Evolutionary conservation across 2,888 invertebrate species (phyloP), one percentile per base, ranked within the genome.

Genomic region (Drosophila pseudotakahashii): DNA sequence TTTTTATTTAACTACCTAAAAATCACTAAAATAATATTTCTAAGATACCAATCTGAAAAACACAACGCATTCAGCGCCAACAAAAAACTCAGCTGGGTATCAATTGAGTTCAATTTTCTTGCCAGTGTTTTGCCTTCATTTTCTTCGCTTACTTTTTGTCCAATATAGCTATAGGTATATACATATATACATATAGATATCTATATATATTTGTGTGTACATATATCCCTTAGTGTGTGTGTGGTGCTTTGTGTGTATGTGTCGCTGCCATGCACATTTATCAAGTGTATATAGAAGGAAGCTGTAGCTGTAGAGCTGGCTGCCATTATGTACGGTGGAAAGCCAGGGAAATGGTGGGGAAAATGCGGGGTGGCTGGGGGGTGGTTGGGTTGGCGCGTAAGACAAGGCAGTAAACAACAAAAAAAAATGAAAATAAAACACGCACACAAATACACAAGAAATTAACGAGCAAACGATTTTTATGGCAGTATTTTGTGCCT

Each of bases 391-490:
- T 44, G 32, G 48, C 30, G 53, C 60, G 42, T 68, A 76, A 76
- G 68, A 62, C 67, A 73, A 74, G 72, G 41, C 70, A 79, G 81
- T 81, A 88, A 88, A 89, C 78, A 77, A 74, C 39, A 58, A 52
- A 58, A 60, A 45, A 58, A 52, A 58, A n/a, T n/a, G n/a, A n/a
- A 60, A 44, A 64, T 44, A 52, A 72, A 68, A 42, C 55, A 48
- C 60, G 48, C 64, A 59, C 47, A 86, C 63, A 76, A 76, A 73
- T 74, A 88, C 72, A 81, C 75, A 81, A 83, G 81, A 89, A 87
- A 88, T 80, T 87, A 83, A 89, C 87, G 81, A 88, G 89, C 77
- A 88, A 81, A 89, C 85, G 89, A 89, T 89, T 87, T 87, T 87
- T 82, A 89, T 89, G 81, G 88, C 86, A 85, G 82, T 76, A 81